These are phyloP conservation scores for Sterna hirundo DNA, from an alignment of 2,113 vertebrate species.

Conservation along the genomic window DNA sequence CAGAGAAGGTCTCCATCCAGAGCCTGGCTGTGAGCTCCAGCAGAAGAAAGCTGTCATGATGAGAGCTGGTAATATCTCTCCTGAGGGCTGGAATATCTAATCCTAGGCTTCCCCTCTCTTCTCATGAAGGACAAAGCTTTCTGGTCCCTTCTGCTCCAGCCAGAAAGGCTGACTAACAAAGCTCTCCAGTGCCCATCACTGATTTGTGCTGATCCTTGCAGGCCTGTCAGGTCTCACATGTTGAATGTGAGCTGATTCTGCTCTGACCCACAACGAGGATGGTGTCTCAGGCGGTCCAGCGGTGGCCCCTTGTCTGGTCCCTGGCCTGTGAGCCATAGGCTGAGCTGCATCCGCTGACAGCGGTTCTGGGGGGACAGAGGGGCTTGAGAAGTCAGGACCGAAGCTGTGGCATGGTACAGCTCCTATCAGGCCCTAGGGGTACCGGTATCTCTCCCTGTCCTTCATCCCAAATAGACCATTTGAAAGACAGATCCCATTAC, in stretches of 20 bases:
- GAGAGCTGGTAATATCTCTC: neutral
- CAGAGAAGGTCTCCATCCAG: neutral
- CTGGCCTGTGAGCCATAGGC: neutral
- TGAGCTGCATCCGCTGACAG: neutral
- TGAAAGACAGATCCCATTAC: neutral
- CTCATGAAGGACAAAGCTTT: neutral
- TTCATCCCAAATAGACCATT: neutral
- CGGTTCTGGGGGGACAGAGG: neutral
- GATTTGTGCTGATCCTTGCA: neutral
- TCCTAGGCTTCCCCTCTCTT: neutral
- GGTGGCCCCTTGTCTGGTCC: neutral
- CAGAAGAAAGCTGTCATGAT: neutral
- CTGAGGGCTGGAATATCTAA: neutral
- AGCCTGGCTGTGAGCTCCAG: neutral
- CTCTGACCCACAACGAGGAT: fast-evolving
- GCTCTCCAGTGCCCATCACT: fast-evolving
- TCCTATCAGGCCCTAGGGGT: neutral
- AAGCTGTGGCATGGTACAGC: neutral
- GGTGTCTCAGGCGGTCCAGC: neutral
- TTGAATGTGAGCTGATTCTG: neutral
- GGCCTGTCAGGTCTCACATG: neutral
- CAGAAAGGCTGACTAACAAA: neutral
- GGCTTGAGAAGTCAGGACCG: neutral
- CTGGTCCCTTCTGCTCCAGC: neutral
- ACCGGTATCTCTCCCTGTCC: neutral